Base-by-base conservation (phyloP, 2,888 invertebrate genomes). In the Hirtodrosophila trivittata region DNA sequence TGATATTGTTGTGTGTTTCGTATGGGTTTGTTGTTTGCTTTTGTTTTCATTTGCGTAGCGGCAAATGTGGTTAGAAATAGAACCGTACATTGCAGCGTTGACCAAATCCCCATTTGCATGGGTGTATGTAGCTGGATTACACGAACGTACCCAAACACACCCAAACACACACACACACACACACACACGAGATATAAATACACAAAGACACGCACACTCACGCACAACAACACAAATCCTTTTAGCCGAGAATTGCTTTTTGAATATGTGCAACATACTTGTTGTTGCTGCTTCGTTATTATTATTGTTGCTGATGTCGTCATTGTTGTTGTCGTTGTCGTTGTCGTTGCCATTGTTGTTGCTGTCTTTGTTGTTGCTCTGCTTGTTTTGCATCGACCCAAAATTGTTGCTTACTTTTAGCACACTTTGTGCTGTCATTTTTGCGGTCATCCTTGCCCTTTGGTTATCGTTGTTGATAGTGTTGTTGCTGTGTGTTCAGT, bases 391-490 rank as follows among this genome's bases (percentile, higher is more conserved):
- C 18, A 21, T 21, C 18, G 45, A 54, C 71, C 43, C 26, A 35
- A 70, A 77, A 65, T 67, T 49, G 67, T 77, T 77, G 85, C 71
- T 75, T 68, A 75, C 78, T 82, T 77, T 76, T 62, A 76, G 77
- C 50, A 64, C 66, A 72, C 69, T 83, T 78, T 69, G 52, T 59
- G 18, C 60, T 83, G 86, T 69, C 80, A 78, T 67, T 73, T 67
- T 82, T 81, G 86, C 52, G 80, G 86, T 76, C 71, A 77, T 57
- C 32, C 60, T 38, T 39, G 52, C 30, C 39, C 39, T 55, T 39
- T 38, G 57, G 37, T 12, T 59, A 57, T 35, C 50, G 43, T 21
- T 54, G 46, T 33, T 35, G 33, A 8, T 59, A 9, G 18, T 50
- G 30, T 26, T 30, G 28, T 30, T 42, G 28, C 10, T 32, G 25